These are phyloP conservation scores for Mesodorylaimus sp. DNA, from an alignment of 2,888 invertebrate species.

Conservation along the genomic window DNA sequence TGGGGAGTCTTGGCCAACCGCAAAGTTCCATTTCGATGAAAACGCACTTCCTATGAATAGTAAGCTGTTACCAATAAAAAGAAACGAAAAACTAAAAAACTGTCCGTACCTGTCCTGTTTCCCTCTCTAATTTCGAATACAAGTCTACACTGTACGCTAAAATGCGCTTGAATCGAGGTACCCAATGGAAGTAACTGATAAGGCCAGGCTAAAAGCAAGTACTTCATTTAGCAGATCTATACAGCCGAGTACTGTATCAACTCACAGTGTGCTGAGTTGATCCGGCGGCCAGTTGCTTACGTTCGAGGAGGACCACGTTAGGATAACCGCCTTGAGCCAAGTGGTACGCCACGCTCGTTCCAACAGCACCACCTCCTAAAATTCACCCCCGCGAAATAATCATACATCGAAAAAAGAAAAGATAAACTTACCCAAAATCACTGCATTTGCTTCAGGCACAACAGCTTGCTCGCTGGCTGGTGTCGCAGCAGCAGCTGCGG, in stretches of 20 bases:
- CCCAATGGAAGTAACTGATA: slow-evolving; percentile 32
- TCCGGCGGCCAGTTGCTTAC: slow-evolving; percentile 32
- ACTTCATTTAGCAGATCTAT: slow-evolving; percentile 2
- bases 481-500: too few species aligned
- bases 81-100: slow-evolving; percentile 1
- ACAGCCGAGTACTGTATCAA: slow-evolving; percentile 5
- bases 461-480: too few species aligned
- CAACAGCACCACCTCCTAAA: slow-evolving; percentile 34
- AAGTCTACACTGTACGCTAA: slow-evolving; percentile 30
- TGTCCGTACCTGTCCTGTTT: slow-evolving; percentile 34
- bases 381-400: too few species aligned
- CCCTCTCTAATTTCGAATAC: slow-evolving; percentile 31
- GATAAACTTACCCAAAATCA: too few species aligned
- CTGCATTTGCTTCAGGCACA: too few species aligned
- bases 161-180: slow-evolving; percentile 34
- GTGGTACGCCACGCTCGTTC: slow-evolving; percentile 34
- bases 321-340: slow-evolving; percentile 31
- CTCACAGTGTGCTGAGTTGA: slow-evolving; percentile 34
- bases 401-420: too few species aligned
- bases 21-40: slow-evolving; percentile 33
- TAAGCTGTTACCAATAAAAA: not conserved
- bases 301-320: slow-evolving; percentile 31
- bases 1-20: slow-evolving; percentile 31
- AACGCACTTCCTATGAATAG: slow-evolving; percentile 27
- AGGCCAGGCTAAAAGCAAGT: slow-evolving; percentile 29